Percentiles rank a stretch among this genome's conserved stretches.
Evolutionary conservation across 2,888 invertebrate genomes (phyloP).

Genomic region (Calameuta filiformis): DNA sequence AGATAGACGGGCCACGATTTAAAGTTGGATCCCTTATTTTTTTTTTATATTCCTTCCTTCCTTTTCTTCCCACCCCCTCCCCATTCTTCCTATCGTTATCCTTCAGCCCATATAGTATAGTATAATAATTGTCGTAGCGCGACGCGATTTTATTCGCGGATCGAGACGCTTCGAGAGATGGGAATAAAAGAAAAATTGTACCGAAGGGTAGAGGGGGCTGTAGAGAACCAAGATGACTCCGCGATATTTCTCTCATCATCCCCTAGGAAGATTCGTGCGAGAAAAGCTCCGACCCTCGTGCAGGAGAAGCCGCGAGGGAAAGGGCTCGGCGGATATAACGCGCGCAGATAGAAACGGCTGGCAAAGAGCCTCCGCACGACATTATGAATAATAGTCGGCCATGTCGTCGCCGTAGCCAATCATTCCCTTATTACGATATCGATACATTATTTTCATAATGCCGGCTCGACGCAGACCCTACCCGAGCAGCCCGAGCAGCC

Average conservation of each 20-base stretch:
- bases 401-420: constrained; percentile 59
- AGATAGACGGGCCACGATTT: neutral
- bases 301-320: no score
- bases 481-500: neutral
- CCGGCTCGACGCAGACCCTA: constrained; percentile 1
- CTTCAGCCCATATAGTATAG: no score
- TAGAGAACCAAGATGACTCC: no score
- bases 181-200: neutral
- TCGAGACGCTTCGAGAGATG: neutral
- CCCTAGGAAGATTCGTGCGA: no score
- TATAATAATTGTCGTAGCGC: no score
- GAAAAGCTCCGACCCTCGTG: no score
- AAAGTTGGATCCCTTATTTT: neutral
- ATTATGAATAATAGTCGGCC: constrained; percentile 56
- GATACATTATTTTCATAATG: constrained; percentile 61
- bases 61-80: no score
- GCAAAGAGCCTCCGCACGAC: constrained; percentile 46
- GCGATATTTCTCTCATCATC: no score
- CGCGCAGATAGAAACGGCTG: constrained; percentile 16
- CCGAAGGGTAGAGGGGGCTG: neutral
- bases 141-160: no score
- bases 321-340: no score
- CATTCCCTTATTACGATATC: constrained; percentile 65
- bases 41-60: no score
- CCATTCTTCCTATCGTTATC: no score